Evolutionary conservation across 2,888 invertebrate genomes (phyloP).

Genomic region (Sinodicranocentrus sp.): DNA sequence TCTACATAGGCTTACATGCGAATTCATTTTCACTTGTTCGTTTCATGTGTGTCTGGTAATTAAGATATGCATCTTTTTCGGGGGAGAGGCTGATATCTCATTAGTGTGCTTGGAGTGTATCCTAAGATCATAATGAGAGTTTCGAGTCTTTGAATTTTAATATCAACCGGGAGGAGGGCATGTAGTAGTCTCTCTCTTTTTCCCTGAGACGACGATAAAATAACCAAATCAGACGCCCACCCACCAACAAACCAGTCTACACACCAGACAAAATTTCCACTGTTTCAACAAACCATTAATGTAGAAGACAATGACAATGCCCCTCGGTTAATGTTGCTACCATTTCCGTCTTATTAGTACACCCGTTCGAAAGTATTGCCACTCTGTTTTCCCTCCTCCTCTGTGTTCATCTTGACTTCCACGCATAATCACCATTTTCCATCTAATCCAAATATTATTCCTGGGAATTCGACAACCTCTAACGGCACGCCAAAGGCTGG

Average conservation of each 20-base stretch:
- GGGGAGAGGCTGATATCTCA: conserved; percentile 40
- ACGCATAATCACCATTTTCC: conserved; percentile 13
- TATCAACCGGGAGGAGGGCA: conserved; percentile 4
- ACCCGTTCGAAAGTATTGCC: neutral
- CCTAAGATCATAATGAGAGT: conserved; percentile 58
- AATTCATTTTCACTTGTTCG: conserved; percentile 54
- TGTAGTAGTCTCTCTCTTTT: neutral
- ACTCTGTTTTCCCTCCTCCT: too few species aligned
- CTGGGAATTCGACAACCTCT: neutral
- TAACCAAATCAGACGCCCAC: conserved; percentile 1
- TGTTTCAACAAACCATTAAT: neutral
- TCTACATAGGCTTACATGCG: conserved; percentile 8
- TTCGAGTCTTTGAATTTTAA: conserved; percentile 57
- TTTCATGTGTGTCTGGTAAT: conserved; percentile 41
- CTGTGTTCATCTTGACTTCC: neutral
- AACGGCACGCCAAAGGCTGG: too few species aligned
- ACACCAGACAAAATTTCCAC: neutral
- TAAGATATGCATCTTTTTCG: conserved; percentile 57
- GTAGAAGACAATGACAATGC: neutral
- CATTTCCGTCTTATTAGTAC: neutral
- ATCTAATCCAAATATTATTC: conserved; percentile 14
- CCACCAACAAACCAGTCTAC: too few species aligned
- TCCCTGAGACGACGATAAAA: neutral
- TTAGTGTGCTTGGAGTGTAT: conserved; percentile 49
- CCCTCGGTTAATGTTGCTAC: neutral